These are phyloP conservation scores for Apis dorsata DNA, from an alignment of 1,140 invertebrate species.

Conservation along the genomic window DNA sequence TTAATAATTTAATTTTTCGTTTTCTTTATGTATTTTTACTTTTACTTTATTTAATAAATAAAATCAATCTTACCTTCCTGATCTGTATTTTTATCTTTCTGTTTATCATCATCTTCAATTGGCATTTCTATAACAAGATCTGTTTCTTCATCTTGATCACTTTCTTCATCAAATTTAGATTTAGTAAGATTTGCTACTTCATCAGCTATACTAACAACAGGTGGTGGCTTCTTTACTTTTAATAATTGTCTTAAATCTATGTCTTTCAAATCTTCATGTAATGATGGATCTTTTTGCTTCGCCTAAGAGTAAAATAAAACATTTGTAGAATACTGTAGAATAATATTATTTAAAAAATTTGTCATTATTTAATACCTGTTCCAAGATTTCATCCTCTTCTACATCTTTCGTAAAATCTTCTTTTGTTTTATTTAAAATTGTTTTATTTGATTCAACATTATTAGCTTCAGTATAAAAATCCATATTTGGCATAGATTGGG, in stretches of 20 bases:
- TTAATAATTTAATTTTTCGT: slow-evolving; percentile 7
- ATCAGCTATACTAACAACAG: slow-evolving; percentile 73
- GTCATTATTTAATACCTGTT: slow-evolving; percentile 56
- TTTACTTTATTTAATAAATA: slow-evolving; percentile 38
- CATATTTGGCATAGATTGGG: slow-evolving; percentile 57
- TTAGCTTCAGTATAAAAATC: slow-evolving; percentile 74
- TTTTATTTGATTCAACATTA: slow-evolving; percentile 66
- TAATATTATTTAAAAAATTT: no score
- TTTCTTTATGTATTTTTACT: slow-evolving; percentile 36
- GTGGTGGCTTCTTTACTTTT: slow-evolving; percentile 66
- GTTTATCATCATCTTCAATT: slow-evolving; percentile 73
- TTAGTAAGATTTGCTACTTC: slow-evolving; percentile 73
- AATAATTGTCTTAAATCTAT: slow-evolving; percentile 75
- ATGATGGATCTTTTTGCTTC: slow-evolving; percentile 59
- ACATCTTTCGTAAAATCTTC: slow-evolving; percentile 76
- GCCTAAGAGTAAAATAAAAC: slow-evolving; percentile 50
- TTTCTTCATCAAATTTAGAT: slow-evolving; percentile 76
- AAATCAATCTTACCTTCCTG: slow-evolving; percentile 47
- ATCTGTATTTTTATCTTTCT: slow-evolving; percentile 53
- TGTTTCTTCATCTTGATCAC: slow-evolving; percentile 77
- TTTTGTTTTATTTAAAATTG: slow-evolving; percentile 77
- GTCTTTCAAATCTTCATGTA: slow-evolving; percentile 66
- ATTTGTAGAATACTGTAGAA: neutral
- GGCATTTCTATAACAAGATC: slow-evolving; percentile 77
- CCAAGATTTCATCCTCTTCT: slow-evolving; percentile 78